Conservation (phyloP, 2,113 vertebrate genomes). For the Pitta sordida region DNA sequence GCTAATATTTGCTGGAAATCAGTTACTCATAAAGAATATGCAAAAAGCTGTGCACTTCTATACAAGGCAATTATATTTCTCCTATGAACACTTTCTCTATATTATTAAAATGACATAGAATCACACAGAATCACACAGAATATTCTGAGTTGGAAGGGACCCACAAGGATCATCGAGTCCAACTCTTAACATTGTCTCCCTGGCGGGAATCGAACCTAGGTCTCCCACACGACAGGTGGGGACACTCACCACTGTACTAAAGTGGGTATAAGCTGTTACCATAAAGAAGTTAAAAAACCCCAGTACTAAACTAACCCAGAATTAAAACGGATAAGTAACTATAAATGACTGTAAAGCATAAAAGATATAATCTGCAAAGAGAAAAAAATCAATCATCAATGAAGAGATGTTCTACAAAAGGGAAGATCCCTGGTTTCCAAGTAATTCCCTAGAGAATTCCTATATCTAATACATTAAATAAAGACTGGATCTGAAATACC, state of each 20-base stretch:
- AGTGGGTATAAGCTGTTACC: neutral
- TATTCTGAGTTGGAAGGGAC: too few relatives aligned
- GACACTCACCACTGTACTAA: too few relatives aligned
- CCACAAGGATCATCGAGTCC: too few relatives aligned
- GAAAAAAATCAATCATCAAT: neutral
- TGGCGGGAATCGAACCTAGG: too few relatives aligned
- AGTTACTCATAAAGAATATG: neutral
- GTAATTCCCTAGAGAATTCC: neutral
- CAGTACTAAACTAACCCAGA: too few relatives aligned
- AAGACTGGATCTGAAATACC: neutral
- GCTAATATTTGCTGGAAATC: neutral
- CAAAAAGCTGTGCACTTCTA: neutral
- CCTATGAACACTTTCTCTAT: neutral
- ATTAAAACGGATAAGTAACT: neutral
- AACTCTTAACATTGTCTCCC: too few relatives aligned
- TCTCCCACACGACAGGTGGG: too few relatives aligned
- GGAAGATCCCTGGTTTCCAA: neutral
- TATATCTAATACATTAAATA: neutral
- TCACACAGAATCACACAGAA: too few relatives aligned
- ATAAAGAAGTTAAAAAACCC: neutral
- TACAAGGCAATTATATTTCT: neutral
- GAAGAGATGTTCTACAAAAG: neutral
- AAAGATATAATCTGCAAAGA: neutral
- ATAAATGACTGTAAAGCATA: neutral
- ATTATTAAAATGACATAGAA: neutral